Evolutionary conservation across 2,888 invertebrate genomes (phyloP), one percentile per base, ranked within the genome.

Genomic region (Scaptomyza polygonia): DNA sequence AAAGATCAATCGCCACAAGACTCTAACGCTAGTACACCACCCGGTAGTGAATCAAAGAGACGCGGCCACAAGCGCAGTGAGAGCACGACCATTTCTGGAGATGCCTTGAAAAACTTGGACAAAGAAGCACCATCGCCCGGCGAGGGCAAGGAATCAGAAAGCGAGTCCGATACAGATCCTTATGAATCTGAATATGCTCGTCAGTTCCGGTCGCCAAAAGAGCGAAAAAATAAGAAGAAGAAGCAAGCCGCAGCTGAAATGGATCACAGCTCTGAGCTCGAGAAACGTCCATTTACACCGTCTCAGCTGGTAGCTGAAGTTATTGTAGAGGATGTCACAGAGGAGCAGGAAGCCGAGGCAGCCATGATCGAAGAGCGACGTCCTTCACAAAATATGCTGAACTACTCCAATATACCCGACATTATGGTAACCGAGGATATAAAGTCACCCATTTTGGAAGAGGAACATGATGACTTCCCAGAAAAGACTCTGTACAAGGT

Each of bases 21-120:
- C 32, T 79, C 85, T 0, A 68, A 79, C 51, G 74, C 77, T 3
- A 78, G 77, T 30, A 80, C 84, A 11, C 88, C 89, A 25, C 74
- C 82, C 1, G 77, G 88, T 0, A 82, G 76, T 14, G 91, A 91
- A 59, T 71, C 75, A 1, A 86, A 81, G 43, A 86, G 92, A 25
- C 92, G 93, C 72, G 93, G 93, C 3, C 94, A 94, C 67, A 92
- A 93, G 64, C 92, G 94, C 16, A 92, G 91, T 58, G 94, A 94
- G 67, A 94, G 94, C 72, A 92, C 93, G 6, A 91, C 90, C 2
- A 76, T 89, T 21, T 72, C 79, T 3, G 84, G 75, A 2, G 91
- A 91, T 9, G 83, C 85, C 0, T 29, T 87, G 12, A 89, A 89
- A 61, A 78, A 77, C 14, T 57, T 87, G 14, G 90, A 91, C 2